Evolutionary conservation across 2,113 vertebrate genomes (phyloP), one percentile per base, ranked within the genome.

Genomic region (Lasiurus borealis): DNA sequence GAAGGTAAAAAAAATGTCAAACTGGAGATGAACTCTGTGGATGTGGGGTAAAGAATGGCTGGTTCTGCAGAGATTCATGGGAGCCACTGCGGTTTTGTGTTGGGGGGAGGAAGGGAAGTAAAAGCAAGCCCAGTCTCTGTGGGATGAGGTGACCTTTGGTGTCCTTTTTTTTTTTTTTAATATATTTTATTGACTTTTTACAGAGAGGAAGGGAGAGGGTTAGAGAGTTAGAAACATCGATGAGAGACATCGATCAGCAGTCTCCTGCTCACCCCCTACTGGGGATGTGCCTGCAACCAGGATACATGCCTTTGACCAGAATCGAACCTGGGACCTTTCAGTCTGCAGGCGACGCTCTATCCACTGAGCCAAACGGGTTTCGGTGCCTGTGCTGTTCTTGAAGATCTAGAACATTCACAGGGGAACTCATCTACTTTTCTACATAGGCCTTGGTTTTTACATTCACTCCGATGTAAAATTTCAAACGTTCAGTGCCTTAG

Each of bases 1-100:
- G 91, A 99, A 99, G 99, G 99, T 99, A 98, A 98, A 97, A 40
- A 40, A 36, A 1, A 13, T 23, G 3, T 19, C 69, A 50, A 40
- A 84, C 0, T 5, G 1, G 50, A 27, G 29, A 14, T 77, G 29
- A 75, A 57, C 6, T 92, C 64, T 71, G 5, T 48, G 34, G 4
- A 4, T 14, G 13, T 8, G 40, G 14, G 62, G 11, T 6, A 5
- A 34, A 72, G 64, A 59, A 6, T 2, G n/a, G 9, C 34, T 40
- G 36, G 1, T 46, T 87, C 66, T 87, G 10, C 40, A 34, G 46
- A 46, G 48, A 72, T 23, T 36, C 29, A 1, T 15, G 40, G 31
- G 50, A 36, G 48, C 23, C 50, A 40, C 9, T 2, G 21, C 2
- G 2, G 40, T 34, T 44, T 10, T 85, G 15, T 71, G 50, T 52